These are phyloP conservation scores for Lithodes maja DNA, from an alignment of 2,888 invertebrate species.

Conservation along the genomic window DNA sequence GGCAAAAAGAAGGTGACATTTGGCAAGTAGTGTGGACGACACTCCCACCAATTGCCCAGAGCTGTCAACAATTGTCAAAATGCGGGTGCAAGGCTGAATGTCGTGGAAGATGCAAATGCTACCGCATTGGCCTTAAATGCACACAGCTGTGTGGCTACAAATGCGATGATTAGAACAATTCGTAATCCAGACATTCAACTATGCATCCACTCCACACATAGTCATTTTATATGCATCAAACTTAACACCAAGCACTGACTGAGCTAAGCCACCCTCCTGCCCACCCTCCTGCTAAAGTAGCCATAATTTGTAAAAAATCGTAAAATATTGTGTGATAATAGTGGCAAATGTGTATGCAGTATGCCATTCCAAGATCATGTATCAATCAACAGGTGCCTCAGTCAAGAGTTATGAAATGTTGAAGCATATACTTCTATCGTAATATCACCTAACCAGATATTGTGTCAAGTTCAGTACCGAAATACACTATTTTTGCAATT, in stretches of 20 bases:
- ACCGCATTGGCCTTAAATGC: neutral
- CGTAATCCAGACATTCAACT: neutral
- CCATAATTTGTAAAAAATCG: slow-evolving; percentile 4
- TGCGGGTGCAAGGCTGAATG: slow-evolving; percentile 1
- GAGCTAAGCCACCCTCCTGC: neutral
- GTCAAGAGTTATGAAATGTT: slow-evolving; percentile 22
- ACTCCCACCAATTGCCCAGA: slow-evolving; percentile 4
- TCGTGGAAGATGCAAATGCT: slow-evolving; percentile 19
- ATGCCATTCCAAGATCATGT: slow-evolving; percentile 22
- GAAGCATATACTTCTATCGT: neutral
- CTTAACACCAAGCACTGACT: neutral
- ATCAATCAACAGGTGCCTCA: slow-evolving; percentile 13
- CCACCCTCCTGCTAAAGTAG: neutral
- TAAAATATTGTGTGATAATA: slow-evolving; percentile 12
- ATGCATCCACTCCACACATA: neutral
- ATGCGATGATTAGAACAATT: neutral
- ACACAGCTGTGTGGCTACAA: neutral
- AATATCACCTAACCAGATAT: neutral
- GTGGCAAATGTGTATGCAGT: slow-evolving; percentile 15
- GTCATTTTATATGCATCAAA: slow-evolving; percentile 1
- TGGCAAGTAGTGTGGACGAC: neutral
- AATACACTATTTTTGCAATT: neutral
- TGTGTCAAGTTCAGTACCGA: neutral
- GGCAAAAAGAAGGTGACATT: neutral
- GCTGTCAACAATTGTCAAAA: slow-evolving; percentile 11